phyloP scores from a whole-genome alignment of 1,140 invertebrate species.

The Trichonephila clavipes region DNA sequence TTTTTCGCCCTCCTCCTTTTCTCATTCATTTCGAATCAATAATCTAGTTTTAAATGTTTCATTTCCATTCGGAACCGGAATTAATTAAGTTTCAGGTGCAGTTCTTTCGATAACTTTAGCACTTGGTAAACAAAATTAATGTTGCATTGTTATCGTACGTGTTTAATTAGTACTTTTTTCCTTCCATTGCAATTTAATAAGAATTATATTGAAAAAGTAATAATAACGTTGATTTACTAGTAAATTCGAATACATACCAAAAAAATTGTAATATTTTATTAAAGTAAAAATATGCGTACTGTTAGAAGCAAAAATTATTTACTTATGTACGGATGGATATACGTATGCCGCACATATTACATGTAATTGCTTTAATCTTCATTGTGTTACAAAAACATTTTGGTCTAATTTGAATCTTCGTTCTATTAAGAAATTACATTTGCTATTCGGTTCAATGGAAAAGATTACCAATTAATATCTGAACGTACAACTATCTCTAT shows the following conservation, averaged over 20 bases:
- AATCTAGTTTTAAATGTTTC: constrained; percentile 45
- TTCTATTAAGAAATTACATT: too few species aligned
- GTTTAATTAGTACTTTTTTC: not conserved
- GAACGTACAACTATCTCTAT: too few species aligned
- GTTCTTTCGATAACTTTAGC: not conserved
- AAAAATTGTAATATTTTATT: not conserved
- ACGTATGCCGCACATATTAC: too few species aligned
- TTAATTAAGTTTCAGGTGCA: constrained; percentile 28
- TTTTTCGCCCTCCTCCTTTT: not conserved
- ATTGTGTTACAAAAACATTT: too few species aligned
- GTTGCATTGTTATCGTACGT: not conserved
- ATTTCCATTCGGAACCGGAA: not conserved
- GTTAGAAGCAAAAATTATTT: not conserved
- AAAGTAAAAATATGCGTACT: not conserved
- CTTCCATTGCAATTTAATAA: not conserved
- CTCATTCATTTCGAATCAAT: constrained; percentile 35
- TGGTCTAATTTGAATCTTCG: too few species aligned
- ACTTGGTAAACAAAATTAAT: not conserved
- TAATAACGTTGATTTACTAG: too few species aligned
- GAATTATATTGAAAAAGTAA: not conserved
- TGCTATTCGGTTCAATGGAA: too few species aligned
- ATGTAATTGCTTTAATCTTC: too few species aligned
- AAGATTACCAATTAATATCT: too few species aligned
- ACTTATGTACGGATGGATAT: too few species aligned
- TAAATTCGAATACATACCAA: not conserved